Conservation (phyloP, 2,113 vertebrate species). For the Lophochroa leadbeateri region DNA sequence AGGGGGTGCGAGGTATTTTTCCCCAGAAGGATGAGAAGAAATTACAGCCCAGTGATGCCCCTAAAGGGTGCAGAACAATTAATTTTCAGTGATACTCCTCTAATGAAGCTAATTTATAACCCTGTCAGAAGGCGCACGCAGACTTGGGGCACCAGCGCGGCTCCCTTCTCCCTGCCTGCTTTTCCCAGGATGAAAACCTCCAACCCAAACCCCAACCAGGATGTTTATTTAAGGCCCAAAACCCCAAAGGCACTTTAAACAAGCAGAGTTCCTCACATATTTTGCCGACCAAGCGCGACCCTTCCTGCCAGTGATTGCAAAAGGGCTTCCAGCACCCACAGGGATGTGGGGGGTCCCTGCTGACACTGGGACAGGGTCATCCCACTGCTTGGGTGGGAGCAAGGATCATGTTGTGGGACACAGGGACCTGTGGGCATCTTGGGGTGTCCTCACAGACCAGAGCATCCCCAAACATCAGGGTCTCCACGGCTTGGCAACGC, state of each 20-base stretch:
- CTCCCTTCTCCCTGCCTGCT: neutral
- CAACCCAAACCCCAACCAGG: slow-evolving; percentile 27
- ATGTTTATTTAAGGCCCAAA: slow-evolving; percentile 48
- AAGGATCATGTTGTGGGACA: neutral
- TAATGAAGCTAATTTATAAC: slow-evolving; percentile 63
- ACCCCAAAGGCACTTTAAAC: slow-evolving; percentile 40
- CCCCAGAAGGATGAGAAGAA: slow-evolving; percentile 10
- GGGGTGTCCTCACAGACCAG: neutral
- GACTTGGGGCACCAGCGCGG: neutral
- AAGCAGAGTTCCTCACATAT: slow-evolving; percentile 26
- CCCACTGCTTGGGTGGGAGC: rapidly evolving
- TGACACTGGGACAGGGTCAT: neutral
- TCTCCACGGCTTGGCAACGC: rapidly evolving
- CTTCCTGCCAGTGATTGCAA: neutral
- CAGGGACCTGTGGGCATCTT: neutral
- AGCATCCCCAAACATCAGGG: neutral
- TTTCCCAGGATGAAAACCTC: neutral
- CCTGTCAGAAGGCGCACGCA: slow-evolving; percentile 18
- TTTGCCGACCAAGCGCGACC: neutral
- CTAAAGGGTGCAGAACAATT: slow-evolving; percentile 36
- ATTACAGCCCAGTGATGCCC: neutral
- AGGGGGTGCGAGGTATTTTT: neutral
- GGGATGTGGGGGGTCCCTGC: neutral
- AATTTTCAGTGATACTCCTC: slow-evolving; percentile 37
- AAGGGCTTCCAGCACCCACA: neutral